These are phyloP conservation scores for Psittacara wagleri DNA, from an alignment of 2,113 vertebrate species.

Conservation along the genomic window DNA sequence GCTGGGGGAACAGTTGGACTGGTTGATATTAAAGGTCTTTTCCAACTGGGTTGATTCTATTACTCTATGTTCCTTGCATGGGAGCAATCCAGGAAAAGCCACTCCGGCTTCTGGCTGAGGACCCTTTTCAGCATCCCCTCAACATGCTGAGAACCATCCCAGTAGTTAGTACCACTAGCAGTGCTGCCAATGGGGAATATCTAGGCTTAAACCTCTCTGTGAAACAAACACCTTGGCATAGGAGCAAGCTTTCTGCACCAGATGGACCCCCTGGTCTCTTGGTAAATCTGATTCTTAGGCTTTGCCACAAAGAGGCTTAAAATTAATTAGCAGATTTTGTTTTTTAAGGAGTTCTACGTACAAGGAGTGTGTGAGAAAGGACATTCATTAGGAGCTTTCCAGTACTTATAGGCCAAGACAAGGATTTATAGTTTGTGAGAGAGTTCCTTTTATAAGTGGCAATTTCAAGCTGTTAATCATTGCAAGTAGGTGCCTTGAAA, in stretches of 20 bases:
- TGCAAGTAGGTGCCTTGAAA: not conserved
- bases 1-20: not conserved
- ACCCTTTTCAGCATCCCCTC: not conserved
- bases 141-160: fast-evolving
- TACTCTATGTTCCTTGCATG: not conserved
- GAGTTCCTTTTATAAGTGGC: not conserved
- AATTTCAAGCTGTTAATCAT: not conserved
- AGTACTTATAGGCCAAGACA: not conserved
- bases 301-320: constrained; percentile 73
- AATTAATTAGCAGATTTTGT: constrained; percentile 65
- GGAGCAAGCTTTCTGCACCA: constrained; percentile 46
- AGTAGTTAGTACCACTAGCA: not conserved
- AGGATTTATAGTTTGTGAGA: not conserved
- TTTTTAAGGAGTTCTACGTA: not conserved
- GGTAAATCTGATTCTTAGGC: constrained; percentile 62
- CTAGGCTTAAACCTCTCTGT: not conserved
- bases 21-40: not conserved
- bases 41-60: not conserved
- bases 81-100: not conserved
- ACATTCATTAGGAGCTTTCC: constrained; percentile 26
- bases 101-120: not conserved
- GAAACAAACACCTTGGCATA: constrained; percentile 23
- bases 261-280: constrained; percentile 62
- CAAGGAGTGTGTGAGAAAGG: constrained; percentile 19
- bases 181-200: not conserved